These are phyloP conservation scores for Colletes gigas DNA, from an alignment of 1,140 invertebrate species.

Conservation along the genomic window DNA sequence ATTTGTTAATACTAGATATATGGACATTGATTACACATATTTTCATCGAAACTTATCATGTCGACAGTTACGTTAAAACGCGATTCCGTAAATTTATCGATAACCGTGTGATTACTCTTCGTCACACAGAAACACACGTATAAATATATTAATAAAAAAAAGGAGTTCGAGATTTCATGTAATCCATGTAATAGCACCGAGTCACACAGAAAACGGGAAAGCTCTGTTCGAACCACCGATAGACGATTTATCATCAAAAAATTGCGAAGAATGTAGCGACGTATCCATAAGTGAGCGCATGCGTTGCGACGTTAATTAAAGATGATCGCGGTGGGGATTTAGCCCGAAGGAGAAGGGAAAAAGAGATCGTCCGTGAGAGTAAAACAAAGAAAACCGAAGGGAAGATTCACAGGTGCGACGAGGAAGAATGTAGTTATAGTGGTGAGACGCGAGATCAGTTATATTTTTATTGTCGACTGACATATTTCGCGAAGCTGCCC, in stretches of 20 bases:
- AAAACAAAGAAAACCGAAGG: constrained; percentile 10
- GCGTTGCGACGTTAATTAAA: constrained; percentile 33
- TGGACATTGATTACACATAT: too few species aligned
- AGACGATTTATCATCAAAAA: constrained; percentile 16
- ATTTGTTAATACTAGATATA: neutral
- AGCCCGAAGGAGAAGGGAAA: constrained; percentile 25
- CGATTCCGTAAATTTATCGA: too few species aligned
- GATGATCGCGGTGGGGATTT: constrained; percentile 8
- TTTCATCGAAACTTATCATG: too few species aligned
- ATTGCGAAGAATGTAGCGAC: neutral
- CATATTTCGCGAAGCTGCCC: constrained; percentile 32
- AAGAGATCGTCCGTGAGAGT: constrained; percentile 37
- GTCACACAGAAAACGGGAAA: neutral
- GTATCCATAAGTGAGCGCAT: constrained; percentile 13
- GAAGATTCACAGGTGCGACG: constrained; percentile 34
- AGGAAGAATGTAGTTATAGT: constrained; percentile 34
- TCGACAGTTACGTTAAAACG: too few species aligned
- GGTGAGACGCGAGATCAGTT: constrained; percentile 41
- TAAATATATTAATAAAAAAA: neutral
- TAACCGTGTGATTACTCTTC: too few species aligned
- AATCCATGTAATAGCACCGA: neutral
- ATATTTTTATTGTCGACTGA: constrained; percentile 43
- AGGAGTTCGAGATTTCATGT: neutral
- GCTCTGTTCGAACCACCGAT: neutral
- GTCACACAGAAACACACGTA: neutral